Base-by-base conservation (phyloP, 2,888 invertebrate species). In the Oscheius sp. region DNA sequence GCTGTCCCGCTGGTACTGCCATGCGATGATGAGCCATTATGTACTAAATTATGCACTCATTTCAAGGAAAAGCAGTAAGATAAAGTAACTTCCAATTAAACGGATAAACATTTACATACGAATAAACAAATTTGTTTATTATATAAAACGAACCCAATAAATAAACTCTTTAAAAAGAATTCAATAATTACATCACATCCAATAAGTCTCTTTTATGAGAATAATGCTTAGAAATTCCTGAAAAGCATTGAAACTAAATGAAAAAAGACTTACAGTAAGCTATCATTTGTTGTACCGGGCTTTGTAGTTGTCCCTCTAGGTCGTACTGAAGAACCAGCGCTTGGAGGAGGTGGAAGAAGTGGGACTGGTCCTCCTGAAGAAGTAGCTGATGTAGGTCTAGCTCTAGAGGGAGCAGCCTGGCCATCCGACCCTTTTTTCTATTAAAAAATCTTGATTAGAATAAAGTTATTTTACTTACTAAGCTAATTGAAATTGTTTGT, bases 401-500 rank as follows among this genome's bases (percentile, higher is more conserved):
- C 73, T 4, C 75, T 57, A 3, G 75, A 29, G 15, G 70, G 65
- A 0, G 69, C 71, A 27, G 42, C 42, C 48, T 55, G 68, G 20
- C 75, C 75, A 46, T 72, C 70, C 25, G 68, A 69, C 31, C 73
- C 65, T 23, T 72, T 76, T 42, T 79, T 75, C 74, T 72, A 52
- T 3, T 75, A 37, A 46, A 48, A 33, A n/a, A 29, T 12, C 1
- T 46, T 45, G 27, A 1, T 12, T 20, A 46, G 4, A 25, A 53
- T 31, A 31, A 3, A 37, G 29, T 17, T 33, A 33, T 45, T 12
- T 20, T 27, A 10, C 61, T 3, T 27, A 68, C 68, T 37, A 68
- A 39, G 87, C 96, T 98, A 72, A 98, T 96, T 89, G 95, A 97
- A 79, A 99, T 98, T 0, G 97, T 99, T 90, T 99, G 95, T 23